Base-by-base conservation (phyloP, 92 coral and sea anemone species). In the Blastomussa wellsi region DNA sequence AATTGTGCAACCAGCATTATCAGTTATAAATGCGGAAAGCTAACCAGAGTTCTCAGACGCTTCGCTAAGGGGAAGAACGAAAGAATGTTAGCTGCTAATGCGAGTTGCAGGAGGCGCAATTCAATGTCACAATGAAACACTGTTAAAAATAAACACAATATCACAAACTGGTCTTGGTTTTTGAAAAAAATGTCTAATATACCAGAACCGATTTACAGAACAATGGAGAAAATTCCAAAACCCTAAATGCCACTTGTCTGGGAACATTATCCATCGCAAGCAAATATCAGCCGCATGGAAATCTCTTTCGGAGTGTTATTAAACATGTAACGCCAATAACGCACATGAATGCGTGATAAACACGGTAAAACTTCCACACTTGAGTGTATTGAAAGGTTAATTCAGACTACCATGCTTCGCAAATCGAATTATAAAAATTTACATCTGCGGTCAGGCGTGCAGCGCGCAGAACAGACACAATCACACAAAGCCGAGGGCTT, bases 141-240 rank as follows among this genome's bases (percentile, higher is more conserved):
- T 57, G 48, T 4, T 24, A n/a, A 17, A 11, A 70, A 82, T 82
- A 78, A 71, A 53, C 69, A 14, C 78, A 71, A 82, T 71, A 82
- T 82, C 68, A 26, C 69, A 53, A n/a, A 57, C 78, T 35, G 86
- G 39, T 82, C 28, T 29, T 29, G 52, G 36, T 37, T 13, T 17
- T 65, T 57, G 37, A 70, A 20, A 55, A 26, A 82, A 28, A 37
- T 5, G 66, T 39, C 48, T 35, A 82, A 82, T 82, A 82, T 82
- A 51, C 16, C 52, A 17, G 78, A 82, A 33, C 9, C 51, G 24
- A 4, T 70, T 70, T 10, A 49, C 8, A 71, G 64, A 52, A 70
- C 78, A 70, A 82, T 81, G 22, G 76, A 47, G 78, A 70, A 82
- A 53, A 82, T 71, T 82, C 79, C 78, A 52, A 70, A 42, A 79